phyloP scores from a whole-genome alignment of 2,113 vertebrate species.

The Elanoides forficatus region DNA sequence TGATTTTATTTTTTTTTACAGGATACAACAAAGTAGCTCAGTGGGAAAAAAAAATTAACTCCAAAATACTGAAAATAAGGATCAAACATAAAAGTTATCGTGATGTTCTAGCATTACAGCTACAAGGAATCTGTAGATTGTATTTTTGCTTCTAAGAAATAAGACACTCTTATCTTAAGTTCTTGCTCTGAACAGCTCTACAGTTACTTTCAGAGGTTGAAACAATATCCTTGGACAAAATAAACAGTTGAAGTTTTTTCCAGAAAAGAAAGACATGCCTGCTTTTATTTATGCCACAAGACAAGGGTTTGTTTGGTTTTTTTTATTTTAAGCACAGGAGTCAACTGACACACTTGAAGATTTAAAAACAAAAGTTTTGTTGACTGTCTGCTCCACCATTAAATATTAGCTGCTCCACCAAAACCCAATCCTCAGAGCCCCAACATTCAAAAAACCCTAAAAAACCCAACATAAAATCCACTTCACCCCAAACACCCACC shows the following conservation, averaged over 20 bases:
- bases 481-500: background rate
- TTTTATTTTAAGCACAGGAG: background rate
- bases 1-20: background rate
- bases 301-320: accelerated
- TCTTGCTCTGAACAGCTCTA: background rate
- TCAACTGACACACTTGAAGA: background rate
- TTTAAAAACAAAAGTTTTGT: background rate
- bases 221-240: background rate
- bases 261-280: background rate
- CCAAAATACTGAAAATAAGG: background rate
- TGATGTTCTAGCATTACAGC: background rate
- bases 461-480: background rate
- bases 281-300: background rate
- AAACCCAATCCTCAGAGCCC: background rate
- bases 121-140: background rate
- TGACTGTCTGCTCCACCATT: background rate
- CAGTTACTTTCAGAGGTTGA: background rate
- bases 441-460: too few species aligned
- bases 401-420: background rate
- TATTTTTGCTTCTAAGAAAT: background rate
- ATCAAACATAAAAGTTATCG: background rate
- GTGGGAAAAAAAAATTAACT: background rate
- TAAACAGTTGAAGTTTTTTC: background rate
- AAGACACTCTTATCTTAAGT: background rate
- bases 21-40: background rate